Conservation (phyloP, 1,140 invertebrate genomes). For the Lepidurus arcticus region DNA sequence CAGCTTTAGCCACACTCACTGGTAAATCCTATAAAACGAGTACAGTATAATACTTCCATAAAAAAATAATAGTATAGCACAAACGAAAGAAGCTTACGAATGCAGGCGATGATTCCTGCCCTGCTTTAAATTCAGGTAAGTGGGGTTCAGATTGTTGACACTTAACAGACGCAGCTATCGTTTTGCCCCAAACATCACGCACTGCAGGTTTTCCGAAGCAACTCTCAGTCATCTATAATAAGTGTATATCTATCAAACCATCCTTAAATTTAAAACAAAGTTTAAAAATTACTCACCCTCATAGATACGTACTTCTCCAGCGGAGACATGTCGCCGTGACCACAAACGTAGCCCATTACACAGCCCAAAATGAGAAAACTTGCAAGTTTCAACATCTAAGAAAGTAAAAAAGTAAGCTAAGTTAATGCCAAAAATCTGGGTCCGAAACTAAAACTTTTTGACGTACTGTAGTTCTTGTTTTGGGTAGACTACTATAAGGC, state of each 20-base stretch:
- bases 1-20: neutral
- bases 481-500: neutral
- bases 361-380: neutral
- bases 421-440: too few species aligned
- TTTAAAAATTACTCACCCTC: neutral
- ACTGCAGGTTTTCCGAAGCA: constrained; percentile 3
- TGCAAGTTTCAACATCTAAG: neutral
- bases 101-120: neutral
- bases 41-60: neutral
- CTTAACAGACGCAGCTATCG: neutral
- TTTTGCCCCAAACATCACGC: neutral
- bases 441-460: neutral
- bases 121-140: neutral
- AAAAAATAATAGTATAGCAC: neutral
- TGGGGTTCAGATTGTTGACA: neutral
- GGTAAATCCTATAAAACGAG: neutral
- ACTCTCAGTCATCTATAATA: neutral
- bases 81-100: neutral
- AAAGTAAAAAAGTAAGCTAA: neutral
- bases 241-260: neutral
- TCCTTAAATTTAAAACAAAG: neutral
- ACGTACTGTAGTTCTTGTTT: neutral
- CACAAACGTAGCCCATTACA: neutral
- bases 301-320: neutral
- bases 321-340: neutral